Evolutionary conservation across 1,140 invertebrate species (phyloP), one percentile per base, ranked within the genome.

Genomic region (Microplitis mediator): DNA sequence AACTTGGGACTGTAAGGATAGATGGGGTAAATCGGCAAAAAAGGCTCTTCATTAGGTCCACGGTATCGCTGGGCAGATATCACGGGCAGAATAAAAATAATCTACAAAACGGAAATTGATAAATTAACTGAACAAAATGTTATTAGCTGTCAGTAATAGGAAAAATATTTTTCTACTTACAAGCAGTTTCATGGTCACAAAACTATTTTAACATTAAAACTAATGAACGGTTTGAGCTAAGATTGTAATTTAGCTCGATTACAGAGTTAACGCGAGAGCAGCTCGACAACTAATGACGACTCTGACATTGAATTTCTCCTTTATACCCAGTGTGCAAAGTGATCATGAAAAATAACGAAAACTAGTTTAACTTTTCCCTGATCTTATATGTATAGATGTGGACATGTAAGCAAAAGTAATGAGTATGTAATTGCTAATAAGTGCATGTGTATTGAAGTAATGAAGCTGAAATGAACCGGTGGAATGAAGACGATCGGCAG

Each of bases 341-440:
- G 8, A 45, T 66, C 58, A 58, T 78, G 83, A 85, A 86, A 85
- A 84, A 86, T 86, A 67, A 71, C 74, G 74, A 73, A 81, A 87
- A 87, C 85, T 86, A 85, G 86, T 87, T 87, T 85, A 79, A 82
- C 82, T 80, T 85, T 85, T 84, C 81, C 79, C 79, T 75, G 32
- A 13, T 45, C 34, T 36, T 39, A 56, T 56, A 58, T 11, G 14
- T 14, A 31, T 54, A 62, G 3, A 13, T 45, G 14, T 51, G 14
- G 9, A 51, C 45, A 66, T 31, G 8, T 8, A 32, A 4, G 4
- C 6, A 63, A 0, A 14, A 23, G 23, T 23, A 23, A 34, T 23
- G 56, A 23, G 39, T 45, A 45, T 45, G 39, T 11, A 45, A 45
- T 45, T 45, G 39, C 6, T 45, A 45, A 11, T 45, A 45, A 45